Percentiles rank a stretch among this genome's conserved stretches.
These are phyloP conservation scores for Aegypius monachus DNA, from an alignment of 2,113 vertebrate species.

Conservation along the genomic window DNA sequence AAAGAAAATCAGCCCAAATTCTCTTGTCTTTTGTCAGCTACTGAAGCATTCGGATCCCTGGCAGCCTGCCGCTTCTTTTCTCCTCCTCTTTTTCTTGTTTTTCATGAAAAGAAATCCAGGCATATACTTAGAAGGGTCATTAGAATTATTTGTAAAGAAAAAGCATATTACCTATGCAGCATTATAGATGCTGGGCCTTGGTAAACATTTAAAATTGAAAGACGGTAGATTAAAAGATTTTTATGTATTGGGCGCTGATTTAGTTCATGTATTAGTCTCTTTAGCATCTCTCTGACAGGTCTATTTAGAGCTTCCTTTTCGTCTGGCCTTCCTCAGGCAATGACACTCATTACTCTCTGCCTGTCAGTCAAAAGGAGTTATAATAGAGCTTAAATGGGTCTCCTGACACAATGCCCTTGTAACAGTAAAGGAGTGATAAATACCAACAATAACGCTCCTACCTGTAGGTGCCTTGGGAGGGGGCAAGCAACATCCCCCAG, in stretches of 20 bases:
- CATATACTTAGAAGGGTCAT: conserved; percentile 9
- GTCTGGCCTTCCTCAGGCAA: neutral
- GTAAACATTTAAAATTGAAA: conserved; percentile 24
- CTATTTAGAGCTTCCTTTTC: neutral
- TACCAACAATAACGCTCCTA: neutral
- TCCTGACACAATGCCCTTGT: neutral
- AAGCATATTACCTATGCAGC: neutral
- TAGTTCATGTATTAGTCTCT: neutral
- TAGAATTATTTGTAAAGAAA: conserved; percentile 8
- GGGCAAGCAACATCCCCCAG: neutral
- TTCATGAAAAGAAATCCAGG: conserved; percentile 38
- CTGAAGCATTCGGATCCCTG: conserved; percentile 62
- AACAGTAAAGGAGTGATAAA: neutral
- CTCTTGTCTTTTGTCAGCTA: conserved; percentile 68
- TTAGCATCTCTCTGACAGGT: conserved; percentile 38
- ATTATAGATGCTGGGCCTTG: neutral
- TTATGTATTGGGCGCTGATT: neutral
- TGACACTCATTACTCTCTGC: neutral
- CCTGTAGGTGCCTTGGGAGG: neutral
- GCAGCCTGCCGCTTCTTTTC: conserved; percentile 49
- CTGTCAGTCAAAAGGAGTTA: conserved; percentile 20
- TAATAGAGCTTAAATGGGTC: neutral
- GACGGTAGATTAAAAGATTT: neutral
- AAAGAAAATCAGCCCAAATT: conserved; percentile 1
- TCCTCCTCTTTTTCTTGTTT: conserved; percentile 49